A percentile compares a stretch with the other conserved stretches of the same genome.
phyloP scores from a whole-genome alignment of 1,140 invertebrate species.

The Panonychus citri region DNA sequence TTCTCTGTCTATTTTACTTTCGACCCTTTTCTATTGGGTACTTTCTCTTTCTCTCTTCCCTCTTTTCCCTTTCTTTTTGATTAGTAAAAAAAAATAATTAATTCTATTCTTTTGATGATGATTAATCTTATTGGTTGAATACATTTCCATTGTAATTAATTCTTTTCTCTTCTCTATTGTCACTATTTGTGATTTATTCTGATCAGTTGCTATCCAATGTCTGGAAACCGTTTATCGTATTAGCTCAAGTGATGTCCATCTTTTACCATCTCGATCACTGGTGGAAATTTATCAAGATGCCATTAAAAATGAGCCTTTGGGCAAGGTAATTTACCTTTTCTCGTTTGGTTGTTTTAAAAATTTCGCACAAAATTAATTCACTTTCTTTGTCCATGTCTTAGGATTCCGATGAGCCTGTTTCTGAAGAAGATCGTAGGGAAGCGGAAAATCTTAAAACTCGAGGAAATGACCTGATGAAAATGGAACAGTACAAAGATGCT shows the following conservation, averaged over 20 bases:
- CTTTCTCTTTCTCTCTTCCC: too few relatives aligned
- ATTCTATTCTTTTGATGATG: too few relatives aligned
- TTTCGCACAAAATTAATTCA: not conserved
- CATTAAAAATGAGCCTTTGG: conserved; percentile 10
- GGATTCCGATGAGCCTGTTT: conserved; percentile 17
- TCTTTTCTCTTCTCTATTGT: too few relatives aligned
- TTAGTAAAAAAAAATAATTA: too few relatives aligned
- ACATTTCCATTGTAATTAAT: not conserved
- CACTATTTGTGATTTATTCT: not conserved
- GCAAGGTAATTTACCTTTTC: not conserved
- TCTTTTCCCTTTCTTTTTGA: too few relatives aligned
- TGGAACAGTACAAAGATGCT: conserved; percentile 49
- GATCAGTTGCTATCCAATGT: conserved; percentile 48
- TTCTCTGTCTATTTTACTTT: too few relatives aligned
- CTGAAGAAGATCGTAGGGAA: conserved; percentile 31
- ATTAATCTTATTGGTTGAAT: not conserved
- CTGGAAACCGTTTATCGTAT: conserved; percentile 51
- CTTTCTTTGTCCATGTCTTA: not conserved
- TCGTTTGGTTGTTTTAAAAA: not conserved
- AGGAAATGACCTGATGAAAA: conserved; percentile 67
- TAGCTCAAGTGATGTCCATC: conserved; percentile 20
- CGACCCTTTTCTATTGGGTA: too few relatives aligned
- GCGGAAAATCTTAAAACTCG: conserved; percentile 54
- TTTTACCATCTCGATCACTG: conserved; percentile 14
- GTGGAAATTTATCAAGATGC: conserved; percentile 18